Evolutionary conservation across 2,113 vertebrate species (phyloP), one percentile per base, ranked within the genome.

Genomic region (Muntiacus reevesi): DNA sequence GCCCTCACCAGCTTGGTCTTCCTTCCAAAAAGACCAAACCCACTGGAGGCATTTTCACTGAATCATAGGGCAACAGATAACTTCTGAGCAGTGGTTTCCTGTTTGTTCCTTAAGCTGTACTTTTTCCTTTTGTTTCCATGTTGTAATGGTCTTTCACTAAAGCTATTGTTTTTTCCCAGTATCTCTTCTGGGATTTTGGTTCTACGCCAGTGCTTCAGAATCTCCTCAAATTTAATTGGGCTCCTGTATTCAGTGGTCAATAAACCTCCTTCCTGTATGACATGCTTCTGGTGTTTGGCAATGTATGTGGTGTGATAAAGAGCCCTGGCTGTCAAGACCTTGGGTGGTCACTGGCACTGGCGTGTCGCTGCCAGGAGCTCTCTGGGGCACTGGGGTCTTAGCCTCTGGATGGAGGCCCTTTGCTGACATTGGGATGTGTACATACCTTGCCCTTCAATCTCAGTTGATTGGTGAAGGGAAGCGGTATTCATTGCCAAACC

Each of bases 191-290:
- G 60, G 36, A 81, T 87, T 78, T 88, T 55, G 1, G 83, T 88
- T 96, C 55, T 92, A 59, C 13, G 84, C 45, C 25, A 62, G 28
- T 88, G 67, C 87, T 95, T 90, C 55, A 62, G 60, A 78, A 86
- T 81, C 67, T 95, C 64, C 81, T 47, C 86, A 79, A 25, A 92
- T 94, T 62, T 55, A 88, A 59, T 33, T 52, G 33, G n/a, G 30
- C 27, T 83, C 50, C 28, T 91, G 16, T 45, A 89, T 76, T 78
- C 50, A 47, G 36, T 64, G 76, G 17, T 47, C 50, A 90, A 89
- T 85, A 96, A 98, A 91, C 14, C 13, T 84, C 60, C 36, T 86
- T 95, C 78, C 76, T 83, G 7, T 64, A 30, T 19, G 60, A 81
- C 55, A 27, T 25, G 43, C 40, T 50, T 40, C 36, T 27, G 15